Evolutionary conservation across 2,797 vertebrate genomes (phyloP).

Genomic region (Dicrostonyx torquatus): DNA sequence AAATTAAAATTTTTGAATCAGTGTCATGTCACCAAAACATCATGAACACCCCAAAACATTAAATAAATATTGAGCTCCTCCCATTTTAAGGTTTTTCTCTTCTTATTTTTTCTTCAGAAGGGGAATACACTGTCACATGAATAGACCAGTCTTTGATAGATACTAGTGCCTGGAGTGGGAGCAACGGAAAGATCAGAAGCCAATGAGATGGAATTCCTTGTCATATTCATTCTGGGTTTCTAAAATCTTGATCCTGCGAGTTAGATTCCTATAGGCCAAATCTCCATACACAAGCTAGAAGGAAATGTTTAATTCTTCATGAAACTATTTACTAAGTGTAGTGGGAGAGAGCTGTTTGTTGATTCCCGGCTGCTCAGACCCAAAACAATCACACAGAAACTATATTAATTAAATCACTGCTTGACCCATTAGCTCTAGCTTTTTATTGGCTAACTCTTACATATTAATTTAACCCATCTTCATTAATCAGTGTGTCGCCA

Average conservation of each 20-base stretch:
- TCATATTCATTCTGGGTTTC: neutral
- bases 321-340: neutral
- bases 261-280: neutral
- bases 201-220: neutral
- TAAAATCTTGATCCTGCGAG: neutral
- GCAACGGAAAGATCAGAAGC: neutral
- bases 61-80: neutral
- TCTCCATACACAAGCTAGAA: neutral
- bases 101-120: constrained; percentile 4
- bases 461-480: too few relatives aligned
- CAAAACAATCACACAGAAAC: too few relatives aligned
- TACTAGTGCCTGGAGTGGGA: neutral
- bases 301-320: neutral
- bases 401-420: too few relatives aligned
- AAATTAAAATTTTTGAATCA: constrained; percentile 62
- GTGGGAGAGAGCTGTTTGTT: too few relatives aligned
- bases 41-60: neutral
- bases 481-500: too few relatives aligned
- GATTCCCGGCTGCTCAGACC: too few relatives aligned
- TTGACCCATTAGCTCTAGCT: too few relatives aligned
- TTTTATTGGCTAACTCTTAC: too few relatives aligned
- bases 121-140: neutral
- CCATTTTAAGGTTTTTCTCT: constrained; percentile 27
- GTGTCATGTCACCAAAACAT: neutral
- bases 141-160: neutral